Evolutionary conservation across 2,888 invertebrate species (phyloP), one percentile per base, ranked within the genome.

Genomic region (Steromphala cineraria): DNA sequence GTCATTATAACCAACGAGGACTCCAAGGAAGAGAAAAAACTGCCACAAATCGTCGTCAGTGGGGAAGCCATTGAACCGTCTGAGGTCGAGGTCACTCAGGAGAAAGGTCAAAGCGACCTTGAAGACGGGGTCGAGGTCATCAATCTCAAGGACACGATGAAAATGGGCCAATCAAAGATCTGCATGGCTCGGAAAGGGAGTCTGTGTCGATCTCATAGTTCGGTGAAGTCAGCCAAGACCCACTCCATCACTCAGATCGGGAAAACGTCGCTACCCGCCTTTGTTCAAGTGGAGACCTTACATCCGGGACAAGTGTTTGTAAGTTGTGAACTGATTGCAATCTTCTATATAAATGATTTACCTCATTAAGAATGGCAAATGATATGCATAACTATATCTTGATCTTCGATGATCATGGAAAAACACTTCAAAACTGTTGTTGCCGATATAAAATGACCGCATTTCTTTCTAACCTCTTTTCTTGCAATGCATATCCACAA

Each of bases 271-370:
- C 80, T 90, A 31, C 92, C 92, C 31, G 89, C 91, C 17, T 92
- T 92, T 85, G 91, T 92, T 15, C 91, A 91, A 80, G 88, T 92
- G n/a, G 92, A 92, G 81, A 88, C 91, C 0, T 83, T 92, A n/a
- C 88, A 89, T 76, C 88, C 90, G 0, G 92, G 92, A 7, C 87
- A 90, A 80, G 89, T 89, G 0, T 92, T 91, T 87, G 92, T 92
- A 89, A 87, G 92, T 71, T 46, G 10, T 46, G 1, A n/a, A n/a
- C n/a, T n/a, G n/a, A 10, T 40, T 2, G 46, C 31, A 17, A 3
- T n/a, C 10, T n/a, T 28, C 21, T 46, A 52, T 8, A n/a, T 74
- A 17, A n/a, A 21, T 40, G 17, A 36, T 36, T 4, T 36, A 2
- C 4, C 36, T 36, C 36, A 7, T 36, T 4, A 36, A 4, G 2